phyloP scores from a whole-genome alignment of 2,888 invertebrate species.

The Thumatha senex region DNA sequence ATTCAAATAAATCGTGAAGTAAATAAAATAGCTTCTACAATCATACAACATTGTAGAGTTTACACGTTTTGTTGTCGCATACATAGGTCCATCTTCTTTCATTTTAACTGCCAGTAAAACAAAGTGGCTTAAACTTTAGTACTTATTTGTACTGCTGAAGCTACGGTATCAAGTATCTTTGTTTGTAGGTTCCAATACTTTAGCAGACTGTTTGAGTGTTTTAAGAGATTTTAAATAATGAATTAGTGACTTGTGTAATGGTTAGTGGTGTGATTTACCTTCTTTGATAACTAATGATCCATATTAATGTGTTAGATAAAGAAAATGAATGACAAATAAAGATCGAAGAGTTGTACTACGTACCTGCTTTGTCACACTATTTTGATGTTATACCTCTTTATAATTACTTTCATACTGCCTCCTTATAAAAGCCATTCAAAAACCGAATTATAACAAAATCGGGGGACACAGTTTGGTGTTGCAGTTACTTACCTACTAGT shows the following conservation, averaged over 20 bases:
- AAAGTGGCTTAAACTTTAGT: conserved; percentile 33
- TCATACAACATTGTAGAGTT: conserved; percentile 46
- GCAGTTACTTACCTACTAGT: too few relatives aligned
- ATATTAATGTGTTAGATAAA: too few relatives aligned
- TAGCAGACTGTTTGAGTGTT: neutral
- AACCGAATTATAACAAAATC: too few relatives aligned
- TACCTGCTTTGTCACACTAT: too few relatives aligned
- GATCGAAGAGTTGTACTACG: too few relatives aligned
- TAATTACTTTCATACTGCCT: too few relatives aligned
- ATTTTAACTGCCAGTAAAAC: conserved; percentile 46
- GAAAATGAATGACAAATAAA: too few relatives aligned
- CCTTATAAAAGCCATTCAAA: too few relatives aligned
- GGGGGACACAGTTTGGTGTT: too few relatives aligned
- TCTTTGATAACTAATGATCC: too few relatives aligned
- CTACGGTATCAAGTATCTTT: conserved; percentile 52
- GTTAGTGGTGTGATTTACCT: neutral
- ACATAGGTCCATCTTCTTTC: conserved; percentile 33
- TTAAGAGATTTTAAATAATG: conserved; percentile 6
- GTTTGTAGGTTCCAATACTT: conserved; percentile 35
- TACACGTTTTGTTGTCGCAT: conserved; percentile 38
- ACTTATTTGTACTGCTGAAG: conserved; percentile 33
- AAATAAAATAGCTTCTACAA: conserved; percentile 48
- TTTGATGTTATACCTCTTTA: too few relatives aligned
- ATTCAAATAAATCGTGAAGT: conserved; percentile 37
- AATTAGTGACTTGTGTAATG: neutral